A percentile compares a stretch with the other conserved stretches of the same genome.
These are phyloP conservation scores for Lacerta agilis DNA, from an alignment of 2,797 vertebrate species.

Conservation along the genomic window DNA sequence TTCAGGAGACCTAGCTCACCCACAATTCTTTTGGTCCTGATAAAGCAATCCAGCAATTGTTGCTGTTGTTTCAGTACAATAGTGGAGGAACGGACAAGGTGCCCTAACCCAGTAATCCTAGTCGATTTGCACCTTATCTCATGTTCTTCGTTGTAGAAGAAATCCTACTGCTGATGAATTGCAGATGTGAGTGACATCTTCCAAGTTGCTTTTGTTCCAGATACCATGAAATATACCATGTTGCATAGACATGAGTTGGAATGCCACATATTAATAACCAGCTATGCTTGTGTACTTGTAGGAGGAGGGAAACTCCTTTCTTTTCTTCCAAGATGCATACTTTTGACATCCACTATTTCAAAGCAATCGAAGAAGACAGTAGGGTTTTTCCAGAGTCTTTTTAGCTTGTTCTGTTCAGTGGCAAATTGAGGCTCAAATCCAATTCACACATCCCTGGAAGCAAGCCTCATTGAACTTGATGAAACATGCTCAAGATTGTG, in stretches of 20 bases:
- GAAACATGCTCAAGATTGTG: too few relatives aligned
- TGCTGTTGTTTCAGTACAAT: not conserved
- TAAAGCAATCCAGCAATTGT: not conserved
- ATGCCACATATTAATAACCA: constrained; percentile 47
- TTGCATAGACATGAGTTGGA: constrained; percentile 38
- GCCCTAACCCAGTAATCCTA: not conserved
- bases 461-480: constrained; percentile 25
- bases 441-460: too few relatives aligned
- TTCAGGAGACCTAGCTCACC: not conserved
- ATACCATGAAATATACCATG: constrained; percentile 51
- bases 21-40: not conserved
- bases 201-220: constrained; percentile 64
- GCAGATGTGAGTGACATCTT: constrained; percentile 63
- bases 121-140: too few relatives aligned
- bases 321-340: constrained; percentile 31
- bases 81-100: not conserved
- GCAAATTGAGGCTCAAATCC: not conserved
- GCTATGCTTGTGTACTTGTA: constrained; percentile 47
- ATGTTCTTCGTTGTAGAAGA: not conserved
- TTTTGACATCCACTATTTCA: constrained; percentile 68
- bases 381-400: constrained; percentile 35
- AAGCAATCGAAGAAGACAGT: constrained; percentile 25
- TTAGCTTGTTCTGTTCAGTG: constrained; percentile 30
- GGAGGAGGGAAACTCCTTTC: not conserved
- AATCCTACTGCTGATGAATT: constrained; percentile 51